phyloP scores from a whole-genome alignment of 2,888 invertebrate genomes.

The Bugulina stolonifera region DNA sequence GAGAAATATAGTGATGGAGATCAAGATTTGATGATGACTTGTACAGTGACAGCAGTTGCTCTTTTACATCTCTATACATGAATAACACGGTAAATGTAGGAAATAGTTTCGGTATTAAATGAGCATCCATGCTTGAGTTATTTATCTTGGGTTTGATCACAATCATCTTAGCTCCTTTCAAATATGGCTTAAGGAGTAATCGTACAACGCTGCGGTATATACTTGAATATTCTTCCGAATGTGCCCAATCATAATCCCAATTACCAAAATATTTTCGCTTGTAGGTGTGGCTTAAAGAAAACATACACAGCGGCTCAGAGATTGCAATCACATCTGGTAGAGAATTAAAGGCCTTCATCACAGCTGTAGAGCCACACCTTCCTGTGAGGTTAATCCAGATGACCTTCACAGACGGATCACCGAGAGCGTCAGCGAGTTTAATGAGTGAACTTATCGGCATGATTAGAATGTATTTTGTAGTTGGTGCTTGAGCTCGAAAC shows the following conservation, averaged over 20 bases:
- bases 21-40: neutral
- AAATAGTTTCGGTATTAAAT: constrained; percentile 1
- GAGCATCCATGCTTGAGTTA: neutral
- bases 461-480: neutral
- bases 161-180: neutral
- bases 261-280: neutral
- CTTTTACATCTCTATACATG: neutral
- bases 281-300: neutral
- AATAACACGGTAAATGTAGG: neutral
- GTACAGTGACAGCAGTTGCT: neutral
- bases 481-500: neutral
- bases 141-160: neutral
- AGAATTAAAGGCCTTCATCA: neutral
- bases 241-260: neutral
- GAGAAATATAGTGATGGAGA: neutral
- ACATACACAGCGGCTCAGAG: neutral
- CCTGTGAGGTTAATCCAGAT: constrained; percentile 2
- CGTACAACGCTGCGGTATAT: neutral
- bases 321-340: neutral
- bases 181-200: neutral
- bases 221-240: neutral
- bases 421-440: neutral
- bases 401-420: neutral
- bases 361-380: neutral
- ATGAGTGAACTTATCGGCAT: neutral